Base-by-base conservation (phyloP, 2,113 vertebrate species). In the Bothrops jararaca region DNA sequence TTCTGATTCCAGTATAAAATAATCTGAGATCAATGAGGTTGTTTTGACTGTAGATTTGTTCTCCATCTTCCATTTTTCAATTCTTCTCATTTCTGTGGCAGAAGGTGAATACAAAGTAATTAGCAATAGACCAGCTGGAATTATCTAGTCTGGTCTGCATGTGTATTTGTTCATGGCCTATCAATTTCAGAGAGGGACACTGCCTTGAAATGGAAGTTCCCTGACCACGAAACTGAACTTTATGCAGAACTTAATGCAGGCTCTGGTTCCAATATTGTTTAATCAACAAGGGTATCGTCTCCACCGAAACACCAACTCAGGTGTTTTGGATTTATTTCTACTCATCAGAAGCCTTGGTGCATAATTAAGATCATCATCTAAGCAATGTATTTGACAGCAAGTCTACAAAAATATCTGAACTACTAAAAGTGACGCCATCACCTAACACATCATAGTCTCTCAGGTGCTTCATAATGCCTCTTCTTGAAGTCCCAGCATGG, bases 401-500 rank as follows among this genome's bases (percentile, higher is more conserved):
- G 48, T 42, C 90, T 56, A 24, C 4, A 91, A 29, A 74, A 48
- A 52, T 4, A 39, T 60, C 7, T 58, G 26, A 34, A 4, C 9
- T 56, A 86, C 4, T 39, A 86, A 85, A 0, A 0, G 5, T 92
- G 90, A 0, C 86, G 45, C 4, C 86, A 50, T 48, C 0, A 0
- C 24, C 34, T 20, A 3, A 23, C n/a, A 88, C 26, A 58, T 69
- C 20, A 34, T 53, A 50, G 58, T 48, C 48, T 88, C 29, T 8
- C 56, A 26, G 12, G 12, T 24, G 29, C 20, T 91, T 87, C 29
- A n/a, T 29, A 45, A 48, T 57, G 18, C 60, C 20, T 22, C 29
- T 24, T 42, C 29, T 92, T 69, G 12, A 34, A 85, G 12, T 24
- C 1, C 20, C 23, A 42, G 34, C 85, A 53, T 42, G 23, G 8